phyloP scores from a whole-genome alignment of 2,888 invertebrate genomes.

The Hanleya hanleyi region DNA sequence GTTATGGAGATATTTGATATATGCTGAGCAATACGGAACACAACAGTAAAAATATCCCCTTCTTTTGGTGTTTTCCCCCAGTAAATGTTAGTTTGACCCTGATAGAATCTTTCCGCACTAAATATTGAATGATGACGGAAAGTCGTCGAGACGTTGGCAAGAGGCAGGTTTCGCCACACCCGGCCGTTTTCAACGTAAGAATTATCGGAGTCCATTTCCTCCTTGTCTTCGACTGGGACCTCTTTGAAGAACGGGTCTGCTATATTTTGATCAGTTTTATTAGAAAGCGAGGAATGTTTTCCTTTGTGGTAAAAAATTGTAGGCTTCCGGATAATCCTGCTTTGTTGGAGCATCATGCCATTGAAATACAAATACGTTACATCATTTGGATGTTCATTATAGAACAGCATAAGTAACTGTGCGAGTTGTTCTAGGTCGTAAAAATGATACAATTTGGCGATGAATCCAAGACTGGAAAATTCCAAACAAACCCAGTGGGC shows the following conservation, averaged over 20 bases:
- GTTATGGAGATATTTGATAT: constrained; percentile 42
- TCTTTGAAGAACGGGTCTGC: background rate
- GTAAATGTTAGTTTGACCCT: constrained; percentile 30
- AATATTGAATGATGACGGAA: constrained; percentile 63
- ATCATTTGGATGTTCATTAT: constrained; percentile 49
- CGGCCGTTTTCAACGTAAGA: background rate
- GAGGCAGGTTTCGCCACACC: constrained; percentile 58
- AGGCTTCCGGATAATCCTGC: constrained; percentile 30
- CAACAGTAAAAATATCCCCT: constrained; percentile 36
- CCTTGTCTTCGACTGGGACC: background rate
- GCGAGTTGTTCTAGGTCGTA: constrained; percentile 43
- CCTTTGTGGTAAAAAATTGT: constrained; percentile 53
- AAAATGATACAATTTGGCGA: constrained; percentile 52
- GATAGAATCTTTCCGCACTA: constrained; percentile 66
- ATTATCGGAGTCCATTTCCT: background rate
- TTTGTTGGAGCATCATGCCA: constrained; percentile 36
- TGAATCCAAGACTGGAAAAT: constrained; percentile 53
- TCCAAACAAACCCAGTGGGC: constrained; percentile 54
- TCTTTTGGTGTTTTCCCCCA: constrained; percentile 38
- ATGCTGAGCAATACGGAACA: constrained; percentile 38
- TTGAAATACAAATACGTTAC: constrained; percentile 42
- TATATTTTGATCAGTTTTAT: background rate
- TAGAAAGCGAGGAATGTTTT: constrained; percentile 43
- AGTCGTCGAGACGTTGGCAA: constrained; percentile 67
- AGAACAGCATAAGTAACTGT: constrained; percentile 63